phyloP scores from a whole-genome alignment of 1,140 invertebrate genomes.

The Mylabris phalerata region DNA sequence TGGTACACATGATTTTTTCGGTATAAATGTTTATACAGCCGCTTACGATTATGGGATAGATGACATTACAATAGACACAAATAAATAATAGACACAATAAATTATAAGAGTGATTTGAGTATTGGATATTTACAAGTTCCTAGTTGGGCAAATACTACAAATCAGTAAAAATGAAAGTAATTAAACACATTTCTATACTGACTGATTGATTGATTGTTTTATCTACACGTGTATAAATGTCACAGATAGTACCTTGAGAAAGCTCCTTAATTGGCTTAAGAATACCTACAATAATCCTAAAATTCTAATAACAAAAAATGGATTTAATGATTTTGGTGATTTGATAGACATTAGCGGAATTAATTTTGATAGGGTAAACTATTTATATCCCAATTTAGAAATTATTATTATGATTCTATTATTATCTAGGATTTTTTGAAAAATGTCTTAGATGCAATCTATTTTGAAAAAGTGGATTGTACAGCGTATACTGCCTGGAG shows the following conservation, averaged over 20 bases:
- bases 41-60: not conserved
- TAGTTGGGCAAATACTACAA: not conserved
- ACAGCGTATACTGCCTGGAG: constrained; percentile 56
- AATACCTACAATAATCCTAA: constrained; percentile 53
- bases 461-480: constrained; percentile 37
- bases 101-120: too few relatives aligned
- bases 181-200: too few relatives aligned
- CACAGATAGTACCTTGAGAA: constrained; percentile 34
- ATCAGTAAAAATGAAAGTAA: not conserved
- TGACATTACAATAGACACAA: not conserved
- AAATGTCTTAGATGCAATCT: not conserved
- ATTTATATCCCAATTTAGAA: too few relatives aligned
- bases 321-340: constrained; percentile 45
- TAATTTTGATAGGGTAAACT: not conserved
- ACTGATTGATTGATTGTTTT: too few relatives aligned
- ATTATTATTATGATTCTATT: too few relatives aligned
- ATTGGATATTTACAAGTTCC: too few relatives aligned
- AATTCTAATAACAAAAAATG: constrained; percentile 68
- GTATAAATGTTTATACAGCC: constrained; percentile 53
- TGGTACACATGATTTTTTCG: constrained; percentile 56
- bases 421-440: too few relatives aligned
- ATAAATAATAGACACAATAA: too few relatives aligned
- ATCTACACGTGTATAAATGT: too few relatives aligned
- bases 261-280: constrained; percentile 58
- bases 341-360: constrained; percentile 18